Base-by-base conservation (phyloP, 2,113 vertebrate species). In the Macheiramphus alcinus region DNA sequence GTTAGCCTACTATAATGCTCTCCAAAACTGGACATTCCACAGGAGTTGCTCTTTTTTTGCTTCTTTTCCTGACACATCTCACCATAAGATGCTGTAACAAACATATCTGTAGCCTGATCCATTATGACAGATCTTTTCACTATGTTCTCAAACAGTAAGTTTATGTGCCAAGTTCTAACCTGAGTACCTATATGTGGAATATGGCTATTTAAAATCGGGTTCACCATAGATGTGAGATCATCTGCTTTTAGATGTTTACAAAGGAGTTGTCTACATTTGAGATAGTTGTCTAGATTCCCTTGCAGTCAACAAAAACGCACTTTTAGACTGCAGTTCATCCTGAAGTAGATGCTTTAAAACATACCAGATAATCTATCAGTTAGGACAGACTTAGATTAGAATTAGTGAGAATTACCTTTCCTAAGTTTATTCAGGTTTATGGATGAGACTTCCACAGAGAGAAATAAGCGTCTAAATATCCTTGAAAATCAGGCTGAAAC, bases 161-260 rank as follows among this genome's bases (percentile, higher is more conserved):
- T 48, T 19, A 9, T 1, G 43, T 42, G 58, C 62, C 73, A n/a
- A 26, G 45, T 27, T 66, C 91, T 53, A 56, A 48, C 38, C 19
- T 7, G 10, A 81, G 73, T 25, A 29, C 26, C 32, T 68, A 3
- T 6, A 31, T 11, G 27, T 4, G 4, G 43, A 61, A 62, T 21
- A n/a, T 1, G 9, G 9, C 52, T 59, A 10, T 43, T 61, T 34
- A 32, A 31, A 47, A 36, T 0, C 5, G 2, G 25, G 4, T 17
- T 78, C 20, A 32, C 34, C 53, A 45, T 0, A 56, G 80, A 10
- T 15, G 34, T 45, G 45, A 6, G 12, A 36, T 12, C 48, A 55
- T 7, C 82, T 79, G 82, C 61, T 29, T 42, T 9, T 2, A 50
- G 47, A 26, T 26, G 21, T 34, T 62, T n/a, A 21, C 53, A 65